These are phyloP conservation scores for Melanotaenia parkinsoni DNA, from an alignment of 2,797 vertebrate species.

Conservation along the genomic window DNA sequence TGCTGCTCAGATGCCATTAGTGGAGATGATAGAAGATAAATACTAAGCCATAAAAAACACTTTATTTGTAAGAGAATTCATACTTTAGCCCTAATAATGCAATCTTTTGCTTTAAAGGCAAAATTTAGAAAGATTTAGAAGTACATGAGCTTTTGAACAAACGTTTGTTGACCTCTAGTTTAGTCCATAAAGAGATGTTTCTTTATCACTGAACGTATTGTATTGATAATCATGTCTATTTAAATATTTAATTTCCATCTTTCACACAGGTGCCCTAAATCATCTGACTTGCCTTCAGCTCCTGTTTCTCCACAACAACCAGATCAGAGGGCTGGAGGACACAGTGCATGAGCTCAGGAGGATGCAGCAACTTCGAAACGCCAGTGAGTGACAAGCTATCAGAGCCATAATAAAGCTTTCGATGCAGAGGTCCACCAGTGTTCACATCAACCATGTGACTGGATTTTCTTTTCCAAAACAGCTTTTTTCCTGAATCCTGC, in stretches of 20 bases:
- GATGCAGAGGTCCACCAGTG: too few species aligned
- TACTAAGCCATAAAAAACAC: neutral
- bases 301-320: slow-evolving; percentile 85
- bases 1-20: too few species aligned
- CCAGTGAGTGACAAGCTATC: slow-evolving; percentile 15
- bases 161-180: neutral
- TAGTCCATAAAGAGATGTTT: neutral
- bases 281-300: slow-evolving; percentile 46
- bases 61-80: neutral
- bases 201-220: neutral
- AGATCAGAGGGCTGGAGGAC: slow-evolving; percentile 75
- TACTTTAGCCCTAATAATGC: neutral
- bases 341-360: slow-evolving; percentile 83
- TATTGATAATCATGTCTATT: rapidly evolving
- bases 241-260: neutral
- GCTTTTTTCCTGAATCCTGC: slow-evolving; percentile 87
- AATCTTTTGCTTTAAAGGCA: neutral
- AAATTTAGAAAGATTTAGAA: too few species aligned
- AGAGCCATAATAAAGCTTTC: neutral
- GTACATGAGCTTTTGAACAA: neutral
- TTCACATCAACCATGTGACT: neutral
- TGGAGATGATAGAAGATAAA: neutral
- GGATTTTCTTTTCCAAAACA: slow-evolving; percentile 36
- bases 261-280: slow-evolving; percentile 19
- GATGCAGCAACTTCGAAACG: slow-evolving; percentile 66